These are phyloP conservation scores for Urophycis tenuis DNA, from an alignment of 2,797 vertebrate genomes.

Conservation along the genomic window DNA sequence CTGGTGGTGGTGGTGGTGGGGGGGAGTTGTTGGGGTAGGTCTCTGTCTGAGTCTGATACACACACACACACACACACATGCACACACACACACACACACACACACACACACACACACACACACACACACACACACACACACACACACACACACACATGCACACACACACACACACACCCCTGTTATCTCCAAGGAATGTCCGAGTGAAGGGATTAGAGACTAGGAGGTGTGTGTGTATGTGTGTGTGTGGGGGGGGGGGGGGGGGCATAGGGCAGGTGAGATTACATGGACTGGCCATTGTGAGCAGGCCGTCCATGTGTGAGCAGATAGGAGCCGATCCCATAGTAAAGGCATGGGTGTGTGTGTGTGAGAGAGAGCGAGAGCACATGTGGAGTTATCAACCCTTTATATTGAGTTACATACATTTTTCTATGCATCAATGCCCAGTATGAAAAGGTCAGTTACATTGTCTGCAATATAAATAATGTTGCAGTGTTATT, in stretches of 20 bases:
- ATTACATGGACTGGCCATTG: constrained; percentile 18
- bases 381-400: not conserved
- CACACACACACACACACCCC: not conserved
- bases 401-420: not conserved
- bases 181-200: constrained; percentile 26
- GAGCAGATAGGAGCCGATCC: not conserved
- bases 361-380: constrained; percentile 2
- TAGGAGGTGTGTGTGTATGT: not conserved
- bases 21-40: not conserved
- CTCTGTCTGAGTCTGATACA: constrained; percentile 4
- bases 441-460: not conserved
- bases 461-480: not conserved
- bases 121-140: not conserved
- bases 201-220: constrained; percentile 23
- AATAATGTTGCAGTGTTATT: not conserved
- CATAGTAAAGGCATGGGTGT: not conserved
- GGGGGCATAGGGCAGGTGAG: constrained; percentile 21
- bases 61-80: not conserved
- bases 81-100: not conserved
- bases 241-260: not conserved
- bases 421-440: not conserved
- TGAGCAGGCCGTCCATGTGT: not conserved
- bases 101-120: not conserved
- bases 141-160: not conserved
- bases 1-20: not conserved